These are phyloP conservation scores for Myotis yumanensis DNA, from an alignment of 2,113 vertebrate species.

Conservation along the genomic window DNA sequence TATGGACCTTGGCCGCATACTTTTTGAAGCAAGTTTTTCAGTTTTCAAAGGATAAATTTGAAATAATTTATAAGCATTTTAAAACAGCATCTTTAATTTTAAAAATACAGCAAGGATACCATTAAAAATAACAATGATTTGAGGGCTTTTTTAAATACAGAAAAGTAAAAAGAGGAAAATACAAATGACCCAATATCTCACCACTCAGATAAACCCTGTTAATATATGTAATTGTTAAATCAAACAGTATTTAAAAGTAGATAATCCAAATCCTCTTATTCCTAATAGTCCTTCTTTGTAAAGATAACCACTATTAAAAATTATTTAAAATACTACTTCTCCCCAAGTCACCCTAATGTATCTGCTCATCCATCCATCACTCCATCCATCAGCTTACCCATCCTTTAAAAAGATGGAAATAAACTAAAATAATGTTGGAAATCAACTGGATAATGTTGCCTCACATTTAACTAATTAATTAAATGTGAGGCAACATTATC, in stretches of 20 bases:
- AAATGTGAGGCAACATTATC: background rate
- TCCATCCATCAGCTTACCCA: background rate
- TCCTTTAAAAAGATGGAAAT: background rate
- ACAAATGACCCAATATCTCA: background rate
- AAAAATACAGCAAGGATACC: background rate
- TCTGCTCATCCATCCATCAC: background rate
- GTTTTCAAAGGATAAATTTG: background rate
- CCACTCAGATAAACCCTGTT: background rate
- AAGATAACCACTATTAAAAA: background rate
- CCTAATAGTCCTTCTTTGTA: background rate
- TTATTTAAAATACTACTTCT: background rate
- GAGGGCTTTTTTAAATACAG: background rate
- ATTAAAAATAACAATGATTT: background rate
- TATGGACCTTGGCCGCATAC: too few relatives aligned
- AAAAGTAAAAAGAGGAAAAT: slow-evolving; percentile 15
- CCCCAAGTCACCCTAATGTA: background rate
- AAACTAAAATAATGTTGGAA: too few relatives aligned
- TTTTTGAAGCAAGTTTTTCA: background rate
- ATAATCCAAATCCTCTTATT: background rate
- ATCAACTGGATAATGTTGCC: background rate
- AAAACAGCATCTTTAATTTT: background rate
- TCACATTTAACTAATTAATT: background rate
- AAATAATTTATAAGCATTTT: background rate
- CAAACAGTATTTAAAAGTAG: background rate
- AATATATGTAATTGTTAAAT: background rate